Conservation (phyloP, 2,113 vertebrate genomes). For the Oncorhynchus kisutch region DNA sequence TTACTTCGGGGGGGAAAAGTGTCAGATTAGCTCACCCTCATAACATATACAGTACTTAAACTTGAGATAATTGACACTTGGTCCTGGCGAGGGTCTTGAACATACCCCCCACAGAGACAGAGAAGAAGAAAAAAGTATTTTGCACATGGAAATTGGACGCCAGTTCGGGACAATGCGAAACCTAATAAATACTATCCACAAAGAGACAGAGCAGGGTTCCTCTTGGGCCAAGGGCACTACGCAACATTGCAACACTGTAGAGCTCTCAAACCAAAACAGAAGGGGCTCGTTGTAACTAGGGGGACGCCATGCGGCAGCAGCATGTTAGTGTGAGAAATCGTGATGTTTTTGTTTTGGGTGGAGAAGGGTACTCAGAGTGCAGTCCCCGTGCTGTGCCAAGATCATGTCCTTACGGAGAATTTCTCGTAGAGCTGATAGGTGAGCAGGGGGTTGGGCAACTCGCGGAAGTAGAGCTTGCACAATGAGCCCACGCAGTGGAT, state of each 20-base stretch:
- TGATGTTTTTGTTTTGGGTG: not conserved
- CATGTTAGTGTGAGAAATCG: not conserved
- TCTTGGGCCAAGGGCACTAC: too few relatives aligned
- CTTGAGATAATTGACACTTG: not conserved
- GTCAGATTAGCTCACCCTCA: not conserved
- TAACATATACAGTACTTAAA: not conserved
- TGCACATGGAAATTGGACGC: too few relatives aligned
- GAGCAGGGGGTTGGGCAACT: conserved; percentile 96
- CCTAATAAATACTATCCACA: too few relatives aligned
- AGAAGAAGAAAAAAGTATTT: too few relatives aligned
- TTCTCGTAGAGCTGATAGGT: conserved; percentile 98
- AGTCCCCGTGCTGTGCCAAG: not conserved
- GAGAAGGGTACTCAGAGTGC: not conserved
- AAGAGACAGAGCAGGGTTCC: too few relatives aligned
- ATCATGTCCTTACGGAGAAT: conserved; percentile 87
- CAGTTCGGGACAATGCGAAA: too few relatives aligned
- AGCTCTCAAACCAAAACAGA: too few relatives aligned
- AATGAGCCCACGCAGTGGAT: conserved; percentile 98
- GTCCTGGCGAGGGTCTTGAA: too few relatives aligned
- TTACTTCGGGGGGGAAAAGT: not conserved
- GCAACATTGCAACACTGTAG: too few relatives aligned
- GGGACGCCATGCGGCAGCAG: too few relatives aligned
- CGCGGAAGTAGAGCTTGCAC: conserved; percentile 97
- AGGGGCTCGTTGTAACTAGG: too few relatives aligned
- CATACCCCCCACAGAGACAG: too few relatives aligned